These are phyloP conservation scores for Nyctalus aviator DNA, from an alignment of 2,797 vertebrate genomes.

Conservation along the genomic window DNA sequence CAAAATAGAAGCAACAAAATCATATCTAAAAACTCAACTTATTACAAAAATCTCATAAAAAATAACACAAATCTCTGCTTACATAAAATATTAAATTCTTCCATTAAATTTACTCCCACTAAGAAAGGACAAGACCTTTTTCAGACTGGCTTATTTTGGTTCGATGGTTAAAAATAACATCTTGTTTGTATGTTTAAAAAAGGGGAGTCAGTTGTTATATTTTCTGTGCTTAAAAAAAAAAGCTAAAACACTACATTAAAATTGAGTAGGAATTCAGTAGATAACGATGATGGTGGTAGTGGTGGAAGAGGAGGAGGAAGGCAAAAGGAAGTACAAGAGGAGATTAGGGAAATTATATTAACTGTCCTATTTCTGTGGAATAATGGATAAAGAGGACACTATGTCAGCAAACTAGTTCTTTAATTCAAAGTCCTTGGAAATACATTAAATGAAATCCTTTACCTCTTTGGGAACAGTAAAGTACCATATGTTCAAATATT, in stretches of 20 bases:
- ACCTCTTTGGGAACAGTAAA: background rate
- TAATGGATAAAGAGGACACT: background rate
- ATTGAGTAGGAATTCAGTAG: background rate
- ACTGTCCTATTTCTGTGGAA: background rate
- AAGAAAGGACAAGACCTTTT: background rate
- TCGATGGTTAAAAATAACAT: conserved; percentile 38
- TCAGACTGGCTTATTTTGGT: conserved; percentile 15
- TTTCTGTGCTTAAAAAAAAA: background rate
- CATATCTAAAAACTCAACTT: conserved; percentile 22
- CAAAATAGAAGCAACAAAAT: background rate
- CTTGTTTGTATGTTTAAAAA: conserved; percentile 40
- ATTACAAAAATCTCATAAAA: background rate
- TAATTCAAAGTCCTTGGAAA: conserved; percentile 58
- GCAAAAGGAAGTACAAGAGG: background rate
- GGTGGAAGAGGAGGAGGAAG: background rate
- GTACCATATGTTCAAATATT: conserved; percentile 25
- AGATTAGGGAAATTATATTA: background rate
- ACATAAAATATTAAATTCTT: conserved; percentile 14
- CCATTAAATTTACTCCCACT: conserved; percentile 16
- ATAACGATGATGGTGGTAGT: background rate
- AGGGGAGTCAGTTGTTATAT: background rate
- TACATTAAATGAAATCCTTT: conserved; percentile 39
- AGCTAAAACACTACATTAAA: background rate
- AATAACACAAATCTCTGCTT: background rate
- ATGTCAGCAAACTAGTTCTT: background rate